Evolutionary conservation across 2,888 invertebrate species (phyloP).

Genomic region (Zaprionus obscuricornis): DNA sequence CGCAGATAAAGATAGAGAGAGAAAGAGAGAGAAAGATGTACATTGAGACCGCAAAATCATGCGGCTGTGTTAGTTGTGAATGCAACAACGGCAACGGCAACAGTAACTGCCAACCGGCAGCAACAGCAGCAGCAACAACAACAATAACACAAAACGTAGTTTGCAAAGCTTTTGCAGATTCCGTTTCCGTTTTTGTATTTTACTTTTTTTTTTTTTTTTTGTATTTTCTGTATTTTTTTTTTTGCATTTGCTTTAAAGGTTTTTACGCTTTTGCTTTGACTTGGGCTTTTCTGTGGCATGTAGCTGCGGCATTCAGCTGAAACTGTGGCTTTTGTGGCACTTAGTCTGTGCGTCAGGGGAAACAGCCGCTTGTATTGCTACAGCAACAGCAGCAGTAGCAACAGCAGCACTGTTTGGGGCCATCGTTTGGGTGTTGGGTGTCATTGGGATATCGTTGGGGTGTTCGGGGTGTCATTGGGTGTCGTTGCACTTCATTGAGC

Average conservation of each 20-base stretch:
- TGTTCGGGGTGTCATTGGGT: slow-evolving; percentile 24
- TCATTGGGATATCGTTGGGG: not conserved
- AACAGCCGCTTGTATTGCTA: too few species aligned
- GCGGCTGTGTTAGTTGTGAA: slow-evolving; percentile 60
- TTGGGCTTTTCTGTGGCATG: slow-evolving; percentile 33
- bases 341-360: too few species aligned
- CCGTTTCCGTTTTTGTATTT: slow-evolving; percentile 48
- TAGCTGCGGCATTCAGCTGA: slow-evolving; percentile 5
- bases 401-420: too few species aligned
- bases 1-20: too few species aligned
- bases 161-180: slow-evolving; percentile 55
- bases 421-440: slow-evolving; percentile 17
- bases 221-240: not conserved
- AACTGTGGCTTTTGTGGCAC: slow-evolving; percentile 27
- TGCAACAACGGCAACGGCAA: slow-evolving; percentile 43
- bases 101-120: slow-evolving; percentile 7
- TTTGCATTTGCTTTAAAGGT: slow-evolving; percentile 28
- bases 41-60: slow-evolving; percentile 63
- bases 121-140: not conserved
- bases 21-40: not conserved
- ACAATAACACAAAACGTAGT: slow-evolving; percentile 1
- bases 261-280: slow-evolving; percentile 51
- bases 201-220: not conserved
- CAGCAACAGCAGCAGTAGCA: too few species aligned
- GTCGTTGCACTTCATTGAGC: slow-evolving; percentile 73